Evolutionary conservation across 2,888 invertebrate genomes (phyloP), one percentile per base, ranked within the genome.

Genomic region (Coleophora flavipennella): DNA sequence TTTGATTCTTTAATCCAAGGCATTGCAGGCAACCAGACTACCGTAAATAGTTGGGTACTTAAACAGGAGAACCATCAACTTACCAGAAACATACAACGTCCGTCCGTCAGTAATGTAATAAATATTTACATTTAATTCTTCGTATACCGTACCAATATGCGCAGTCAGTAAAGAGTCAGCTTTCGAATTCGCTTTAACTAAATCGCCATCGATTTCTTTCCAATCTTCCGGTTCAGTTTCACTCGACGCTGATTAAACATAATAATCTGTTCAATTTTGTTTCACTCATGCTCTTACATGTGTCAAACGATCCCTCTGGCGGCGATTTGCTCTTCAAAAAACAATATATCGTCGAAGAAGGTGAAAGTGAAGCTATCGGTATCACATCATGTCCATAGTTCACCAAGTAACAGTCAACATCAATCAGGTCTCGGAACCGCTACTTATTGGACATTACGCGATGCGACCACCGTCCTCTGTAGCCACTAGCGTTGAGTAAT

Each of bases 221-320:
- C 63, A 60, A 68, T 68, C 65, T 66, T 74, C 72, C 75, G 74
- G 69, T 71, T 67, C 57, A 67, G 60, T 75, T 76, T 76, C 73
- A 62, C 69, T 63, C 40, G 40, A 43, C 49, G 51, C 51, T 59
- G 57, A 66, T 68, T 62, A 59, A 59, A 61, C 50, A 57, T 55
- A 61, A 61, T 66, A 59, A 64, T 58, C 50, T 51, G 51, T 57
- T 51, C 60, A 50, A 50, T 61, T 59, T 59, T 49, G 54, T 57
- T 49, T 44, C 52, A 48, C 48, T 47, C 45, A 39, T 39, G 40
- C 43, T 48, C 45, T 46, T 41, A 46, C 47, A 44, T 20, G 20
- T 6, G 20, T 20, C 20, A 20, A 20, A 6, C 20, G 20, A 54
- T 53, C 65, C 66, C 65, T 43, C 53, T 46, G 58, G 66, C 64